Evolutionary conservation across 2,113 vertebrate genomes (phyloP).

Genomic region (Dicaeum eximium): DNA sequence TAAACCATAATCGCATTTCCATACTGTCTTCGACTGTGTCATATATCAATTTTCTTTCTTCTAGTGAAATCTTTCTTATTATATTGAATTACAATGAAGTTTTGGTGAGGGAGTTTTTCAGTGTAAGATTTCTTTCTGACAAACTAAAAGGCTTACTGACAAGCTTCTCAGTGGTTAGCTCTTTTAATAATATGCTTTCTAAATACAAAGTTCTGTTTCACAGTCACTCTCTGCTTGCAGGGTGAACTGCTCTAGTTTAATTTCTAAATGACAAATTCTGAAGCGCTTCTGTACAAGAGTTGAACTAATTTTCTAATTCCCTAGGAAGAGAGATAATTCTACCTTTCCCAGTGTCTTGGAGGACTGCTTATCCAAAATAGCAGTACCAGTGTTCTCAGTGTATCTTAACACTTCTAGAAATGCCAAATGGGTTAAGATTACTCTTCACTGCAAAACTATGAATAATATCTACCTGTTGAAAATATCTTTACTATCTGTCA

Average conservation of each 20-base stretch:
- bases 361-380: background rate
- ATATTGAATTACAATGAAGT: background rate
- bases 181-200: slow-evolving; percentile 52
- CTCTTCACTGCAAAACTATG: background rate
- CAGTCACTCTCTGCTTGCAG: slow-evolving; percentile 44
- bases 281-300: background rate
- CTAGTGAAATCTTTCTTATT: background rate
- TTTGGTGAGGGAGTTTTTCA: background rate
- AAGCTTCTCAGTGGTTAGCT: slow-evolving; percentile 55
- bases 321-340: background rate
- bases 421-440: background rate
- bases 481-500: background rate
- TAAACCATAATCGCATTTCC: background rate
- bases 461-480: background rate
- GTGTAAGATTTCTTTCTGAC: slow-evolving; percentile 29
- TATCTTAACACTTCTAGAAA: background rate
- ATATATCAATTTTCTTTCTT: slow-evolving; percentile 20
- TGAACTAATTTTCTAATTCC: background rate
- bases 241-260: slow-evolving; percentile 55
- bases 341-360: background rate
- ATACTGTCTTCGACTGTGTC: background rate
- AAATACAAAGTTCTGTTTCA: slow-evolving; percentile 61
- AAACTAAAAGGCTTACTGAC: slow-evolving; percentile 48
- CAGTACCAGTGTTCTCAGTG: background rate
- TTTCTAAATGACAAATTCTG: slow-evolving; percentile 62